Evolutionary conservation across 2,888 invertebrate genomes (phyloP).

Genomic region (Lacanobia oleracea): DNA sequence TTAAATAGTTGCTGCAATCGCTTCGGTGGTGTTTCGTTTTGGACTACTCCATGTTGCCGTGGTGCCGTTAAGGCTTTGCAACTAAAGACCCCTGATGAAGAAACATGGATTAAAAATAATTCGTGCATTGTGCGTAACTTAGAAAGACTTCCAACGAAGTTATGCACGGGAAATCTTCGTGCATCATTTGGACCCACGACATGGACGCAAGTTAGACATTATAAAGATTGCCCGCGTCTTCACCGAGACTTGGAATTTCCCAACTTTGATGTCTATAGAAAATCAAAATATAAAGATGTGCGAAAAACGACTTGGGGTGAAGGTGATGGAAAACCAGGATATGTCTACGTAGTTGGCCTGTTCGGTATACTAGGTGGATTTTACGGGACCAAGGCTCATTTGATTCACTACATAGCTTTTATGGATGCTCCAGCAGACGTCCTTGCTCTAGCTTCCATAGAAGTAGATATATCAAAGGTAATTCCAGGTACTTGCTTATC

Average conservation of each 20-base stretch:
- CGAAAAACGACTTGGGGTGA: conserved; percentile 78
- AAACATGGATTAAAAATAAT: conserved; percentile 22
- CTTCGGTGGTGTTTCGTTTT: conserved; percentile 66
- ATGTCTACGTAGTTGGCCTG: conserved; percentile 88
- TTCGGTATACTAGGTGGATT: conserved; percentile 90
- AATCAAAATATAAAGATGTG: conserved; percentile 78
- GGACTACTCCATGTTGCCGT: conserved; percentile 68
- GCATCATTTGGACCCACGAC: conserved; percentile 61
- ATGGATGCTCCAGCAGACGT: conserved; percentile 94
- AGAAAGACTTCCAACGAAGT: conserved; percentile 43
- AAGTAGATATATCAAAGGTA: conserved; percentile 93
- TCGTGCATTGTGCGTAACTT: conserved; percentile 7
- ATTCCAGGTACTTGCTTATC: conserved; percentile 92
- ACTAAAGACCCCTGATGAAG: conserved; percentile 37
- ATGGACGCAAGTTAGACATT: conserved; percentile 83
- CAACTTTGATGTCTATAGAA: conserved; percentile 82
- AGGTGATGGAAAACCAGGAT: conserved; percentile 81
- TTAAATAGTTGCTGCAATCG: conserved; percentile 68
- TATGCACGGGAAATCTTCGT: conserved; percentile 50
- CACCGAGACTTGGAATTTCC: conserved; percentile 83
- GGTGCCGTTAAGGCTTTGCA: conserved; percentile 59
- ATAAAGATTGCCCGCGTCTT: conserved; percentile 76
- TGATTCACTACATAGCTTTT: conserved; percentile 89
- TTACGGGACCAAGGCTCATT: conserved; percentile 91
- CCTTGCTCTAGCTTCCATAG: conserved; percentile 94